A percentile compares a stretch with the other conserved stretches of the same genome.
phyloP scores from a whole-genome alignment of 2,113 vertebrate genomes.

The Mesembrinibis cayennensis region DNA sequence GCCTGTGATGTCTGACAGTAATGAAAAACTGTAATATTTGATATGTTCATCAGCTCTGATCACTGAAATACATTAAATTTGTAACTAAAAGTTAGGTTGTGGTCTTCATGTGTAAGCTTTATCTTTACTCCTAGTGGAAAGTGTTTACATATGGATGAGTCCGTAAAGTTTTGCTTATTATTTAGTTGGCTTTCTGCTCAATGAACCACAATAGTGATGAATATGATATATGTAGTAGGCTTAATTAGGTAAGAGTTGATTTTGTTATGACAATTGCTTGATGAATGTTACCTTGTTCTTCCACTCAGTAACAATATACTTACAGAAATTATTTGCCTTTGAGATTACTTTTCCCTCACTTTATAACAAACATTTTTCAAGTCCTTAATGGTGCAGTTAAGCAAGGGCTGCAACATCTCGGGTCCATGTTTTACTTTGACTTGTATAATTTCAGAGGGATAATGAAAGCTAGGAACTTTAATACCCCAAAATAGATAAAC shows the following conservation, averaged over 20 bases:
- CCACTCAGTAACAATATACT: neutral
- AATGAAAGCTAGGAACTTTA: neutral
- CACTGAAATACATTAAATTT: neutral
- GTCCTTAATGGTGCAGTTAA: neutral
- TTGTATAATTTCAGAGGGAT: neutral
- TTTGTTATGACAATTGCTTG: neutral
- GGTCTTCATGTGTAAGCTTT: neutral
- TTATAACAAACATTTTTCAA: neutral
- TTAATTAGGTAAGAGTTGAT: neutral
- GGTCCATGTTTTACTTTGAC: neutral
- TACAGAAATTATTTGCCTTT: neutral
- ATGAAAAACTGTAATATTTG: neutral
- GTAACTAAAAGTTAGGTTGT: neutral
- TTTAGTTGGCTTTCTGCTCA: neutral
- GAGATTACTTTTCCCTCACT: neutral
- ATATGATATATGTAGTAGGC: neutral
- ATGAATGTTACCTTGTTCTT: neutral
- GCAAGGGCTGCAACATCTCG: neutral
- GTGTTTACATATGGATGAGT: neutral
- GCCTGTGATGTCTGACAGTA: slow-evolving; percentile 5
- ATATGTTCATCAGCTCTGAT: neutral
- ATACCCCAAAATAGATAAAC: neutral
- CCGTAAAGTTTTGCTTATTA: neutral
- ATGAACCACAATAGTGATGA: neutral
- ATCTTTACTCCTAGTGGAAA: neutral